These are phyloP conservation scores for Pongo abelii DNA, from an alignment of 2,113 vertebrate genomes.

Conservation along the genomic window DNA sequence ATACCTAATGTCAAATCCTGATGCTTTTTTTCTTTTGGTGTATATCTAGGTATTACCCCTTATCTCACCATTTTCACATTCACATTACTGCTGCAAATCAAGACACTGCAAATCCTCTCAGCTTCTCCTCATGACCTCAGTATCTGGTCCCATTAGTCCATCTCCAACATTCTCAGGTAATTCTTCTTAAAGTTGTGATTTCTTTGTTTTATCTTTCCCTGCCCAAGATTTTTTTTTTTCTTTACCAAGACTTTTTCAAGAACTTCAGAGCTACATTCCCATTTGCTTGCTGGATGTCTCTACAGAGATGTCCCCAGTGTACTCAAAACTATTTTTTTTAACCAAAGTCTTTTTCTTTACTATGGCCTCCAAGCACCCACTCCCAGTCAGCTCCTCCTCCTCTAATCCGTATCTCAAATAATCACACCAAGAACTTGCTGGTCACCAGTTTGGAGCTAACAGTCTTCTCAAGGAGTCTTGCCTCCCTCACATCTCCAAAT, in stretches of 20 bases:
- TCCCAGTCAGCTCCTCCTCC: too few relatives aligned
- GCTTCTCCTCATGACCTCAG: neutral
- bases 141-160: neutral
- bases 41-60: neutral
- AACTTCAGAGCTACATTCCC: neutral
- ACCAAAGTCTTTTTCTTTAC: neutral
- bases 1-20: neutral
- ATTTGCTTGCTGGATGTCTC: neutral
- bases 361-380: neutral
- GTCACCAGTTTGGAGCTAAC: accelerated
- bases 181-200: neutral
- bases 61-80: neutral
- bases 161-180: neutral
- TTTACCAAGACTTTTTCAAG: neutral
- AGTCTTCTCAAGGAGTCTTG: neutral
- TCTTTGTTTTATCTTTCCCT: neutral
- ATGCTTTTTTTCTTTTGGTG: neutral
- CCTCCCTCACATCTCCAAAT: neutral
- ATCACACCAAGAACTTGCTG: neutral
- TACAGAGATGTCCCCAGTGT: neutral
- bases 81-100: neutral
- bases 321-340: neutral
- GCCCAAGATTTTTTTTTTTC: neutral
- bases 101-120: neutral
- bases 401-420: neutral